Base-by-base conservation (phyloP, 2,888 invertebrate genomes). In the Prosopocoilus inquinatus region DNA sequence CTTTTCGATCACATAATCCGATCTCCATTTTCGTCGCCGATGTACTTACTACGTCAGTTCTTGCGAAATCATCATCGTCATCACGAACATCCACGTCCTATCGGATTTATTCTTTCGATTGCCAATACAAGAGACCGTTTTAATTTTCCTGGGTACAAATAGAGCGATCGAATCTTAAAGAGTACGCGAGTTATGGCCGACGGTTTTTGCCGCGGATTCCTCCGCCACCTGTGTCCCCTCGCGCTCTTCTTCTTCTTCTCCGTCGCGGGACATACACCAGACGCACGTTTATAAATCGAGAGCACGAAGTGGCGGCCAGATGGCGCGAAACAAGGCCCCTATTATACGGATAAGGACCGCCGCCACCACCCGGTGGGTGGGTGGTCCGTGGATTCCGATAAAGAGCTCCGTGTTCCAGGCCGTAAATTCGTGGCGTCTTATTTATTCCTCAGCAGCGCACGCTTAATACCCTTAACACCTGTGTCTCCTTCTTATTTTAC, bases 381-480 rank as follows among this genome's bases (percentile, higher is more conserved):
- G 63, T 63, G 63, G 63, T 58, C 63, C 50, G 50, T 39, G 52
- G 50, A 55, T 55, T 41, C 41, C 50, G 50, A 50, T 50, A 50
- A 50, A 47, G 47, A 47, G 12, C 33, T 32, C 46, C 33, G 38
- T 47, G 15, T 52, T 53, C 20, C 16, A 43, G 16, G 33, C 39
- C 20, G 44, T 43, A 48, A 53, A 53, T 48, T 48, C 43, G 16
- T 9, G 32, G 33, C 15, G 13, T 47, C 47, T 47, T 34, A 47
- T 52, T 46, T 52, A 20, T 39, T 52, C 28, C 33, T 34, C 15
- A 32, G 13, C 28, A 43, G 33, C 20, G 35, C 39, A 9, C 41
- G 28, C 16, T 41, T 53, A 53, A 53, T 47, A 36, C 33, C 33
- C 12, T 16, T 39, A 53, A 53, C 53, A 53, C 47, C 47, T 53